A percentile compares a stretch with the other conserved stretches of the same genome.
Conservation (phyloP, 2,797 vertebrate genomes). For the Erpetoichthys calabaricus region DNA sequence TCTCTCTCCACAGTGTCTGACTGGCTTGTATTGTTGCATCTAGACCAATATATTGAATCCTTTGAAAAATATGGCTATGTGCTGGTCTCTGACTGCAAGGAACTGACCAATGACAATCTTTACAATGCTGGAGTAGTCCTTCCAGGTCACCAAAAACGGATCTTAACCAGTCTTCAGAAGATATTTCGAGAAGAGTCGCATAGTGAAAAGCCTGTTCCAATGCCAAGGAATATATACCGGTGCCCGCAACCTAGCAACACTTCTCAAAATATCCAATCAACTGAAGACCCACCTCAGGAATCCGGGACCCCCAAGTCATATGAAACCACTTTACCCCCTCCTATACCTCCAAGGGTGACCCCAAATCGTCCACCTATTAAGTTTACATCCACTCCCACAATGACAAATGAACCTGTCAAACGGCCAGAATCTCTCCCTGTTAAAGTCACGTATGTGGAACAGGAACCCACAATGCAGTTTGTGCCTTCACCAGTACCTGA, state of each 20-base stretch:
- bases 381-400: constrained; percentile 32
- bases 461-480: constrained; percentile 2
- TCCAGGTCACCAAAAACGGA: constrained; percentile 74
- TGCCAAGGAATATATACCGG: constrained; percentile 62
- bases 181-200: constrained; percentile 17
- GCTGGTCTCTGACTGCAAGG: constrained; percentile 51
- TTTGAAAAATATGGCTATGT: constrained; percentile 48
- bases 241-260: neutral
- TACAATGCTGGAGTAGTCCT: constrained; percentile 58
- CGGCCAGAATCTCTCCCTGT: constrained; percentile 27
- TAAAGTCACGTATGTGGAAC: constrained; percentile 7
- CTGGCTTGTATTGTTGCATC: constrained; percentile 65
- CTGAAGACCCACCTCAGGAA: neutral
- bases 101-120: constrained; percentile 46
- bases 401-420: constrained; percentile 5
- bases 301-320: constrained; percentile 3
- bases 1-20: constrained; percentile 35
- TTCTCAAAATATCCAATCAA: neutral
- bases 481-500: constrained; percentile 9
- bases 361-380: constrained; percentile 57
- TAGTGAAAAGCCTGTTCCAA: constrained; percentile 50
- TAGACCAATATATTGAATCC: constrained; percentile 64
- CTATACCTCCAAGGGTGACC: constrained; percentile 67
- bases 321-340: constrained; percentile 30
- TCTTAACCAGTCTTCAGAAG: constrained; percentile 65